Evolutionary conservation across 2,797 vertebrate genomes (phyloP).

Genomic region (Enteromius mattozi): DNA sequence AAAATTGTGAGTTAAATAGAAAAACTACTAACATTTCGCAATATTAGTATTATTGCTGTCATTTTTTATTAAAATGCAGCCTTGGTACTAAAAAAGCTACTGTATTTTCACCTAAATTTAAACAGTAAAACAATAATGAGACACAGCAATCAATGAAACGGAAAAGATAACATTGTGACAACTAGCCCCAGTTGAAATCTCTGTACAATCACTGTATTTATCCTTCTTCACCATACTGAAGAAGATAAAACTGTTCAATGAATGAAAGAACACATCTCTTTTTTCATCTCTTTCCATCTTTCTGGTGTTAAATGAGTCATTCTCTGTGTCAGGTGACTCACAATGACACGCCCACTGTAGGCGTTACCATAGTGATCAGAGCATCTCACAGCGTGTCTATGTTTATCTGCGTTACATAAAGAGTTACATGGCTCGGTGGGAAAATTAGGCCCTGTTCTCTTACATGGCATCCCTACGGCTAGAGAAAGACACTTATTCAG

Average conservation of each 20-base stretch:
- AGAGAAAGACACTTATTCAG: slow-evolving; percentile 13
- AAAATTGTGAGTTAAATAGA: too few species aligned
- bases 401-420: slow-evolving; percentile 20
- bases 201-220: background rate
- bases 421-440: background rate
- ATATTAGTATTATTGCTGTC: background rate
- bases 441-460: background rate
- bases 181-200: background rate
- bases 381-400: background rate
- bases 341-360: slow-evolving; percentile 10
- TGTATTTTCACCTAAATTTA: background rate
- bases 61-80: background rate
- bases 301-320: slow-evolving; percentile 14
- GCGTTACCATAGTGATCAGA: slow-evolving; percentile 11
- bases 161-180: background rate
- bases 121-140: background rate
- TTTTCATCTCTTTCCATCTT: background rate
- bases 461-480: background rate
- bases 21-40: too few species aligned
- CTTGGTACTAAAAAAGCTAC: background rate
- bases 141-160: background rate
- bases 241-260: background rate
- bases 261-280: background rate
- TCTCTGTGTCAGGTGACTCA: slow-evolving; percentile 30
- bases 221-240: background rate